phyloP scores from a whole-genome alignment of 2,797 vertebrate species.

The Phrynocephalus forsythii region DNA sequence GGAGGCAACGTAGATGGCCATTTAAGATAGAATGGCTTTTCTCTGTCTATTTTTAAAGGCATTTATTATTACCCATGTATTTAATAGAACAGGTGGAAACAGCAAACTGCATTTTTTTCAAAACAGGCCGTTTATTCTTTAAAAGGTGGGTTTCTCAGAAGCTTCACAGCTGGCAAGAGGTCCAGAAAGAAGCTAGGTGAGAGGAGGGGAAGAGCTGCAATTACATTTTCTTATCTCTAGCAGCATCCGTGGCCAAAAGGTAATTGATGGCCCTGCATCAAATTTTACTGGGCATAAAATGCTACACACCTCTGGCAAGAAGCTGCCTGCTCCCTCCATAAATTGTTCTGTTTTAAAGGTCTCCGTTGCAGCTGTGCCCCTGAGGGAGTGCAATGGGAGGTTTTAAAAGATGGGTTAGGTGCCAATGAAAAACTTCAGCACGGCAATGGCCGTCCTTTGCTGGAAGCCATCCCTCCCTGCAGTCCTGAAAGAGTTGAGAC shows the following conservation, averaged over 20 bases:
- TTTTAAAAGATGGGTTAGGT: background rate
- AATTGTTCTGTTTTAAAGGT: background rate
- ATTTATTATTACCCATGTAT: too few relatives aligned
- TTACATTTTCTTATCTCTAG: slow-evolving; percentile 48
- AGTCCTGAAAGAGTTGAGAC: background rate
- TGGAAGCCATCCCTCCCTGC: background rate
- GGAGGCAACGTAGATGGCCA: too few relatives aligned
- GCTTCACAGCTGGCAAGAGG: too few relatives aligned
- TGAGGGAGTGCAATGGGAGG: background rate
- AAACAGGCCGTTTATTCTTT: too few relatives aligned
- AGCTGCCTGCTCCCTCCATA: slow-evolving; percentile 26
- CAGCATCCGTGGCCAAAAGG: slow-evolving; percentile 17
- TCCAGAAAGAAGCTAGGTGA: background rate
- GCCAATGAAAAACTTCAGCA: background rate
- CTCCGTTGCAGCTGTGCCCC: slow-evolving; percentile 7
- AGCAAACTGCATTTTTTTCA: too few relatives aligned
- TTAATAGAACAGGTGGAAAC: too few relatives aligned
- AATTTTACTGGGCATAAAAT: slow-evolving; percentile 53
- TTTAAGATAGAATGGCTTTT: too few relatives aligned
- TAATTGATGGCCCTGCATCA: slow-evolving; percentile 53
- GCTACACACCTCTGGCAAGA: background rate
- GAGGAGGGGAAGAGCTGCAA: background rate
- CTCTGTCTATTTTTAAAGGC: too few relatives aligned
- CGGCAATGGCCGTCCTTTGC: fast-evolving
- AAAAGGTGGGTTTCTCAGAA: too few relatives aligned